Evolutionary conservation across 2,797 vertebrate genomes (phyloP).

Genomic region (Arrhamphus sclerolepis): DNA sequence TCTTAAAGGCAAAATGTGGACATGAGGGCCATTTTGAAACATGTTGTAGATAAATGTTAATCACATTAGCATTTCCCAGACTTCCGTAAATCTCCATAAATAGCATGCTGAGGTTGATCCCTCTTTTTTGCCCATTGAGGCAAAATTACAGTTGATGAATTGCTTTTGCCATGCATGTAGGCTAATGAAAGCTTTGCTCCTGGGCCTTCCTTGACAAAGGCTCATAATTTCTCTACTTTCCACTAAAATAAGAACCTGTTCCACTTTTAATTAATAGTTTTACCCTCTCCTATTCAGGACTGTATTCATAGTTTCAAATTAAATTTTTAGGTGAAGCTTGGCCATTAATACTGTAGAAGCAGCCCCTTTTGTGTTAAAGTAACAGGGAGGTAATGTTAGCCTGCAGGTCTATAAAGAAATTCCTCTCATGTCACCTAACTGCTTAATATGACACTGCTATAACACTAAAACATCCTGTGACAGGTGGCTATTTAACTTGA

Average conservation of each 20-base stretch:
- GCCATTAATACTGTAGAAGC: constrained; percentile 77
- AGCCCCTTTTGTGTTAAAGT: constrained; percentile 71
- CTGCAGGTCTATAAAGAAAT: constrained; percentile 66
- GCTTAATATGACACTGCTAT: constrained; percentile 53
- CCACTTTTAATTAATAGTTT: constrained; percentile 87
- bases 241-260: constrained; percentile 86
- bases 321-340: constrained; percentile 71
- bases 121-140: constrained; percentile 83
- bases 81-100: constrained; percentile 87
- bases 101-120: constrained; percentile 86
- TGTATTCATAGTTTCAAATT: constrained; percentile 79
- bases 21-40: constrained; percentile 83
- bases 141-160: constrained; percentile 87
- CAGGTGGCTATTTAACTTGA: constrained; percentile 51
- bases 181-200: constrained; percentile 88
- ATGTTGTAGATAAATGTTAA: constrained; percentile 88
- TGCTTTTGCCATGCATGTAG: constrained; percentile 86
- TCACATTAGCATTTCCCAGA: constrained; percentile 87
- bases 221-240: constrained; percentile 82
- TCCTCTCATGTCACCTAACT: constrained; percentile 61
- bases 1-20: constrained; percentile 79
- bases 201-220: constrained; percentile 86
- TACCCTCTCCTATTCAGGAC: constrained; percentile 78
- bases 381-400: constrained; percentile 74
- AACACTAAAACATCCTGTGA: constrained; percentile 32